phyloP scores from a whole-genome alignment of 2,113 vertebrate species.

The Chaetodon trifascialis region DNA sequence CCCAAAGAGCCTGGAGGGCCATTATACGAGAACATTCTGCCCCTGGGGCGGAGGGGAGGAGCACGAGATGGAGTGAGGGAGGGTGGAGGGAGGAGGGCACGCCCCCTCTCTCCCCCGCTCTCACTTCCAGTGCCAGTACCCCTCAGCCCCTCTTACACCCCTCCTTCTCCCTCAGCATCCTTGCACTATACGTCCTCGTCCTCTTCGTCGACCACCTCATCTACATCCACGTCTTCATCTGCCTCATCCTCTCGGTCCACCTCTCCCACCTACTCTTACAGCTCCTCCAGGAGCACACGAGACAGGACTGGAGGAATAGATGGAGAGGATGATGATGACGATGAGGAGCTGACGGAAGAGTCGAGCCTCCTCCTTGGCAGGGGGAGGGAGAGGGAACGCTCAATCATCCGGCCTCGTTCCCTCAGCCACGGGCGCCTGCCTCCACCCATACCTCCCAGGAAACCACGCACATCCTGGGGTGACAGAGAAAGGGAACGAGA shows the following conservation, averaged over 20 bases:
- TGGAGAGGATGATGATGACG: slow-evolving; percentile 83
- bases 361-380: slow-evolving; percentile 86
- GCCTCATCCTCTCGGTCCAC: slow-evolving; percentile 84
- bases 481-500: slow-evolving; percentile 80
- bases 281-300: slow-evolving; percentile 83
- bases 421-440: slow-evolving; percentile 84
- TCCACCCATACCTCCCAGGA: slow-evolving; percentile 86
- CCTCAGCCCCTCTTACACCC: slow-evolving; percentile 84
- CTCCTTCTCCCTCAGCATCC: slow-evolving; percentile 84
- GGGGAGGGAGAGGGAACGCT: slow-evolving; percentile 80
- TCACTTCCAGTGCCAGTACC: slow-evolving; percentile 87
- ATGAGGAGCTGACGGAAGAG: slow-evolving; percentile 85
- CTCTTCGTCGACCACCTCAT: slow-evolving; percentile 81
- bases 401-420: slow-evolving; percentile 81
- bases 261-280: slow-evolving; percentile 84
- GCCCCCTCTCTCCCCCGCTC: slow-evolving; percentile 85
- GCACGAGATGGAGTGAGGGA: slow-evolving; percentile 83
- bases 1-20: slow-evolving; percentile 85
- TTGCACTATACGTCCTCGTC: slow-evolving; percentile 84
- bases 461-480: slow-evolving; percentile 82
- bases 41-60: slow-evolving; percentile 85
- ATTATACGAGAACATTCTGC: slow-evolving; percentile 85
- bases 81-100: slow-evolving; percentile 82
- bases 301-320: slow-evolving; percentile 79
- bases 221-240: slow-evolving; percentile 83